These are phyloP conservation scores for Capra hircus DNA, from an alignment of 2,113 vertebrate genomes.

Conservation along the genomic window DNA sequence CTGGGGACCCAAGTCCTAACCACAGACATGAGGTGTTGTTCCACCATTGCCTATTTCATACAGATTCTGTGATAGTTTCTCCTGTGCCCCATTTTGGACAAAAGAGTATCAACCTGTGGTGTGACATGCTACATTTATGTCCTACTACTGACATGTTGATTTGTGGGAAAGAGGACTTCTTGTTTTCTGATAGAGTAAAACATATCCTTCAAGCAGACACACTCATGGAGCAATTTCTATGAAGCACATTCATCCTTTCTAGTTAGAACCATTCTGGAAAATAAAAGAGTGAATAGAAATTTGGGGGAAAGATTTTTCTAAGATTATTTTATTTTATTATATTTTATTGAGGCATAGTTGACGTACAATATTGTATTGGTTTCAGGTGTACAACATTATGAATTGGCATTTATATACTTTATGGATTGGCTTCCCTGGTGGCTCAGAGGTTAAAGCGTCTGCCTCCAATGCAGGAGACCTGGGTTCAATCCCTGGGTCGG, in stretches of 20 bases:
- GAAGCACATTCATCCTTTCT: neutral
- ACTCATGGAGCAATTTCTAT: neutral
- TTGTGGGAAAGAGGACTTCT: neutral
- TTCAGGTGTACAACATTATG: neutral
- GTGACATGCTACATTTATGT: neutral
- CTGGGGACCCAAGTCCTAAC: too few species aligned
- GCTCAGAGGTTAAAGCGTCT: too few species aligned
- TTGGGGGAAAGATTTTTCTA: neutral
- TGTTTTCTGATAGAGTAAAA: neutral
- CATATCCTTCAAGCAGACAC: neutral
- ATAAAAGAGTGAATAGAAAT: neutral
- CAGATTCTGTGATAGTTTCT: neutral
- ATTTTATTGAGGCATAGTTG: neutral
- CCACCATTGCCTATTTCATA: neutral
- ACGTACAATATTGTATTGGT: neutral
- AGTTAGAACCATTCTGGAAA: neutral
- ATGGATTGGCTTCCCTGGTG: too few species aligned
- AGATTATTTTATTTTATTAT: neutral
- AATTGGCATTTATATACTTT: neutral
- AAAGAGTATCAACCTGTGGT: neutral
- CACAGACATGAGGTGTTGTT: rapidly evolving
- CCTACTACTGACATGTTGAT: neutral
- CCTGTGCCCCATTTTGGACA: neutral
- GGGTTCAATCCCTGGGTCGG: too few species aligned
- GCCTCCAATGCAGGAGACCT: too few species aligned